These are phyloP conservation scores for Procavia capensis DNA, from an alignment of 2,113 vertebrate species.

Conservation along the genomic window DNA sequence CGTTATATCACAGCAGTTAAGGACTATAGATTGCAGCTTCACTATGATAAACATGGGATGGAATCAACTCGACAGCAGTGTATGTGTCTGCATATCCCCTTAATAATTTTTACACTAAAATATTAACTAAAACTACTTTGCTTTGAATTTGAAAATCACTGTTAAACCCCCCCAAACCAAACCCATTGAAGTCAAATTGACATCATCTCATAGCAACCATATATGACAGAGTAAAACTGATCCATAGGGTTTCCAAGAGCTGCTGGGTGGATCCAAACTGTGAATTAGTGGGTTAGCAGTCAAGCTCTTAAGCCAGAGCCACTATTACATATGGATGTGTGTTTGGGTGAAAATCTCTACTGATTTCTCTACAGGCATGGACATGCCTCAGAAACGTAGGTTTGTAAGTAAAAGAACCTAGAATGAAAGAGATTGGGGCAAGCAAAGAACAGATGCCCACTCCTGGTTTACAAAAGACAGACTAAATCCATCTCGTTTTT, in stretches of 20 bases:
- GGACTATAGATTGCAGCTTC: too few relatives aligned
- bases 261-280: too few relatives aligned
- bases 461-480: neutral
- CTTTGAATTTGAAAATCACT: neutral
- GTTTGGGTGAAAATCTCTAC: neutral
- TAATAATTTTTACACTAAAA: neutral
- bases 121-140: neutral
- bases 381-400: neutral
- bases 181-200: too few relatives aligned
- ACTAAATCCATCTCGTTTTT: neutral
- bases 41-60: too few relatives aligned
- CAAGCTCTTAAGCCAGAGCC: too few relatives aligned
- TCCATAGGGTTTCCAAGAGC: too few relatives aligned
- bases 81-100: too few relatives aligned
- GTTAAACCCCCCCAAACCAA: neutral
- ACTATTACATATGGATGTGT: neutral
- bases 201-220: too few relatives aligned
- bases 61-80: too few relatives aligned
- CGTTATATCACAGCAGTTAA: too few relatives aligned
- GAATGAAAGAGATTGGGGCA: neutral
- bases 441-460: neutral
- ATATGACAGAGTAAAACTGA: too few relatives aligned
- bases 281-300: too few relatives aligned
- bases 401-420: neutral
- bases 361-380: neutral